Evolutionary conservation across 2,113 vertebrate species (phyloP).

Genomic region (Lagopus muta): DNA sequence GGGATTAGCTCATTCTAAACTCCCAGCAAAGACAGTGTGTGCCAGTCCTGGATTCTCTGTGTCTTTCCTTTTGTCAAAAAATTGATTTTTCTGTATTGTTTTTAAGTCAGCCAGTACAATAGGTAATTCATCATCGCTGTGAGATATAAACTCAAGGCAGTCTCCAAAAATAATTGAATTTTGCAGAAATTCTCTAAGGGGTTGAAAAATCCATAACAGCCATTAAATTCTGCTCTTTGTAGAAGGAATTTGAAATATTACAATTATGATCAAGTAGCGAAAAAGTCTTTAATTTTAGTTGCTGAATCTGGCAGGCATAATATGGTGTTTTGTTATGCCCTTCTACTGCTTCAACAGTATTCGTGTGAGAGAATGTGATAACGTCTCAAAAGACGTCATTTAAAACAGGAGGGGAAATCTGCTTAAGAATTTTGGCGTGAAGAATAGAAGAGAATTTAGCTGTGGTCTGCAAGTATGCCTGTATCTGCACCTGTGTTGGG

Average conservation of each 20-base stretch:
- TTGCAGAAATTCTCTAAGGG: slow-evolving; percentile 72
- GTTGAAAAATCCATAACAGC: slow-evolving; percentile 55
- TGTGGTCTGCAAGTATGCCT: neutral
- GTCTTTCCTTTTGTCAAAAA: slow-evolving; percentile 62
- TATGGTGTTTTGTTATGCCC: neutral
- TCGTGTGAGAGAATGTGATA: neutral
- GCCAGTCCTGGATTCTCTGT: neutral
- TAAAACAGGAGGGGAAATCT: neutral
- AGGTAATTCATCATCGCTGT: slow-evolving; percentile 65
- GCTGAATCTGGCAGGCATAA: slow-evolving; percentile 33
- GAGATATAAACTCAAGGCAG: slow-evolving; percentile 59
- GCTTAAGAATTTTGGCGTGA: neutral
- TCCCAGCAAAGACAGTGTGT: neutral
- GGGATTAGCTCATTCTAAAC: slow-evolving; percentile 26
- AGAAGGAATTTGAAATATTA: slow-evolving; percentile 51
- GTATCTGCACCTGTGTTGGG: neutral
- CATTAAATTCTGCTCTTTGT: slow-evolving; percentile 64
- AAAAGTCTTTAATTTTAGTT: neutral
- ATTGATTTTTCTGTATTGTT: slow-evolving; percentile 76
- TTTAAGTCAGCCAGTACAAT: slow-evolving; percentile 41
- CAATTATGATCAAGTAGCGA: neutral
- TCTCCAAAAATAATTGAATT: slow-evolving; percentile 74
- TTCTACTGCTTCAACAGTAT: neutral
- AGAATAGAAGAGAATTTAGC: neutral
- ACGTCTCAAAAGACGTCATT: neutral